Base-by-base conservation (phyloP, 2,888 invertebrate species). In the Drosophila phalerata region DNA sequence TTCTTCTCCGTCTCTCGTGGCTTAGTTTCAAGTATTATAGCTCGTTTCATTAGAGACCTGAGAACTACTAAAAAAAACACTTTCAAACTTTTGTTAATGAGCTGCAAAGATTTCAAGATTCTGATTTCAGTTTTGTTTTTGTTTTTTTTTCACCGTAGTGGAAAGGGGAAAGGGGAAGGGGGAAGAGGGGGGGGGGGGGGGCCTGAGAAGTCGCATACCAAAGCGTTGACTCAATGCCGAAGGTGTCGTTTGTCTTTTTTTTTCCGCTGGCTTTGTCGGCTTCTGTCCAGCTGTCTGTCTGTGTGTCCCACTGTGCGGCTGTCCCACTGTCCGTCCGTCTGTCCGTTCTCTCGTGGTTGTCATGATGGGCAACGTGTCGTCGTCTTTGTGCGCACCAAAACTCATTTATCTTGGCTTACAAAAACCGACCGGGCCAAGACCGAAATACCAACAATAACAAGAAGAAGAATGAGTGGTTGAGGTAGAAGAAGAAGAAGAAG, bases 321-420 rank as follows among this genome's bases (percentile, higher is more conserved):
- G 30, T 30, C 30, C 48, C 48, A 17, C 48, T 48, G 32, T 17
- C 34, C 15, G 48, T 61, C 53, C 11, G 38, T n/a, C 28, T 10
- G 45, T 19, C 38, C 10, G 28, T 53, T 43, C n/a, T 17, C 42
- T 55, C 55, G 73, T 69, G 74, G 56, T 64, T 77, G 77, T 78
- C 79, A 70, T 80, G 78, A 78, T 81, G 82, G 68, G 77, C 83
- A 88, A 79, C 81, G 84, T 84, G 87, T 88, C 87, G 84, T 86
- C 87, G 89, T 87, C 89, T 89, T 85, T 87, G 89, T 87, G 85
- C 75, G 63, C 75, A 89, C 83, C 85, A 88, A 88, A 89, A 90
- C 88, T 90, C 88, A 89, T 89, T 89, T 90, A 89, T 89, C 90
- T 89, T 85, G 85, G 80, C 85, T 82, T 81, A 80, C 75, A 81